Evolutionary conservation across 2,888 invertebrate species (phyloP), one percentile per base, ranked within the genome.

Genomic region (Hirtodrosophila confusa): DNA sequence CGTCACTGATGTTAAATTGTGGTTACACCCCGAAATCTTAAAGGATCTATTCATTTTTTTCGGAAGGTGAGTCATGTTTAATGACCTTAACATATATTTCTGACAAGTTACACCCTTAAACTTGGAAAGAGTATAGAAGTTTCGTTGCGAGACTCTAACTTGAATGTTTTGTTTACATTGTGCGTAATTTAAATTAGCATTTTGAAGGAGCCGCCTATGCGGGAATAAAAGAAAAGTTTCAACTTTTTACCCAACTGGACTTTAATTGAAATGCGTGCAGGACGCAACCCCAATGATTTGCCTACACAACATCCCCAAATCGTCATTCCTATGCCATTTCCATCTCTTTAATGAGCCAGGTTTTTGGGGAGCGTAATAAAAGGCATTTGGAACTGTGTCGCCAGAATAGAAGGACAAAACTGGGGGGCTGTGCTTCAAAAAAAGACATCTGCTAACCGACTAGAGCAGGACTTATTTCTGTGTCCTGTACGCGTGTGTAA

Each of bases 171-270:
- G 62, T 51, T 70, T 65, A 57, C 64, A 57, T 40, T 64, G 41
- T 23, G 37, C 54, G 58, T 50, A 62, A 76, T 76, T 73, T 68
- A 68, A 76, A 77, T 76, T 74, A 74, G 60, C 57, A 74, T 74
- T 61, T 74, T 56, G 29, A 11, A 49, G 37, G 8, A 37, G 54
- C 9, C 17, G 44, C 7, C 33, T 41, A 48, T 17, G 43, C 17
- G 51, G 10, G n/a, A 41, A 62, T 60, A 70, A 75, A 63, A 61
- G 54, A 36, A 56, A 73, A 66, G 55, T 77, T 71, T 56, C 37
- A 47, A 49, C 48, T 55, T 51, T n/a, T 27, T 53, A 17, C 24
- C 39, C 43, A 57, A 50, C 29, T 27, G 47, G n/a, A 39, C 58
- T 66, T 64, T 66, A 71, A 75, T 78, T 66, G 68, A 72, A 77